These are phyloP conservation scores for Cancer borealis DNA, from an alignment of 2,888 invertebrate genomes.

Conservation along the genomic window DNA sequence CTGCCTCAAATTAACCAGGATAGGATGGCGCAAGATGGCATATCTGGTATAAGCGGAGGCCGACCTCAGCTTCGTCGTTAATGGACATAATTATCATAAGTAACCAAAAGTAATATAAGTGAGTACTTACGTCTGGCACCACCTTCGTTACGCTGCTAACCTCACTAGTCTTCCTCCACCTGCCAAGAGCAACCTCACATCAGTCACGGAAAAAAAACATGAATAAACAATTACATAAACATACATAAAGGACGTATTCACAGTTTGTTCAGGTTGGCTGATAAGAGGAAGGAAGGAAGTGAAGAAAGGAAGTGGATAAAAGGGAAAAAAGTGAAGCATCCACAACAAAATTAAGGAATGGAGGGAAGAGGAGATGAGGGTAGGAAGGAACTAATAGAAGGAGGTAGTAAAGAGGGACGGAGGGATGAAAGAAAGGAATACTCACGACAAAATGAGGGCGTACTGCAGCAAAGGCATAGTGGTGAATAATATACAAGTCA, in stretches of 20 bases:
- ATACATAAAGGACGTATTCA: background rate
- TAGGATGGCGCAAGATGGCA: too few species aligned
- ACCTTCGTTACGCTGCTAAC: background rate
- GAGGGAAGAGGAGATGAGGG: background rate
- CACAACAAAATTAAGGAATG: background rate
- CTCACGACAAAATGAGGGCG: slow-evolving; percentile 71
- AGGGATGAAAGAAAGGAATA: background rate
- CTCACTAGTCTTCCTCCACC: background rate
- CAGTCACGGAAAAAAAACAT: background rate
- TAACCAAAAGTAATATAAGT: background rate
- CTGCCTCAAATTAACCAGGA: too few species aligned
- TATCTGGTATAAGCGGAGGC: too few species aligned
- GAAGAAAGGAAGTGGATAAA: background rate
- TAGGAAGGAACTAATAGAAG: background rate
- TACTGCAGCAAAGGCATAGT: slow-evolving; percentile 71
- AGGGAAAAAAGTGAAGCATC: background rate
- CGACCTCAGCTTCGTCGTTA: too few species aligned
- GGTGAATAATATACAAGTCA: slow-evolving; percentile 68
- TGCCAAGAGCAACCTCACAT: background rate
- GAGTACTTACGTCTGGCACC: background rate
- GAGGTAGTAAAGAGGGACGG: background rate
- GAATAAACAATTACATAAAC: background rate
- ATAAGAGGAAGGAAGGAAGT: background rate
- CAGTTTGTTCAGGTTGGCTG: background rate
- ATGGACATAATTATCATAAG: too few species aligned